Evolutionary conservation across 2,888 invertebrate genomes (phyloP), one percentile per base, ranked within the genome.

Genomic region (Apamea anceps): DNA sequence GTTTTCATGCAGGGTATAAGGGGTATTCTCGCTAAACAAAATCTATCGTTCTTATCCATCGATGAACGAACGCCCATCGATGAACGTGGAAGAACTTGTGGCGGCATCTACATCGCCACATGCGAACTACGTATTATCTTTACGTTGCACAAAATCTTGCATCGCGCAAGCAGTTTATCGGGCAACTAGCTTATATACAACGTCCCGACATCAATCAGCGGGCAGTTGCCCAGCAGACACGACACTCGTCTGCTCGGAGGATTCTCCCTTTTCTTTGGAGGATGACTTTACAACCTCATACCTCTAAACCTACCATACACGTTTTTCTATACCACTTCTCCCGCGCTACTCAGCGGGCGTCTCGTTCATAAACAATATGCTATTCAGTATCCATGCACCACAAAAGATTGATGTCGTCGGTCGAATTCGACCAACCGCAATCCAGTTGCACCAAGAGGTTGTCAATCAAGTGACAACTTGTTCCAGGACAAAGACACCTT

Each of bases 341-440:
- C 54, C 15, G 3, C 25, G 18, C 1, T 7, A 12, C 25, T 60
- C 62, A 25, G 18, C 37, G 0, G 18, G 18, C 6, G 10, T 12
- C 10, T 6, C 25, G 3, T 18, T n/a, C 12, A 18, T 37, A 15
- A 71, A 32, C 25, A 54, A 15, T 71, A n/a, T 25, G 25, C 25
- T 32, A 32, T 37, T 25, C 67, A 73, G 32, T 25, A 71, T 60
- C 18, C 18, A n/a, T 5, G 12, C 48, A 48, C 8, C 37, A 13
- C 8, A 51, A 25, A 13, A 25, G n/a, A 42, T 75, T n/a, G 21
- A 75, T 72, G 37, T 42, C 51, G 72, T 75, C 51, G 37, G 72
- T 15, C n/a, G 21, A 28, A 28, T 28, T 25, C 7, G 1, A 57
- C 37, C 42, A 42, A 13, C 45, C 32, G 3, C 7, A 75, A 45